A percentile compares a stretch with the other conserved stretches of the same genome.
Conservation (phyloP, 2,888 invertebrate genomes). For the Dexiosoma caninum region DNA sequence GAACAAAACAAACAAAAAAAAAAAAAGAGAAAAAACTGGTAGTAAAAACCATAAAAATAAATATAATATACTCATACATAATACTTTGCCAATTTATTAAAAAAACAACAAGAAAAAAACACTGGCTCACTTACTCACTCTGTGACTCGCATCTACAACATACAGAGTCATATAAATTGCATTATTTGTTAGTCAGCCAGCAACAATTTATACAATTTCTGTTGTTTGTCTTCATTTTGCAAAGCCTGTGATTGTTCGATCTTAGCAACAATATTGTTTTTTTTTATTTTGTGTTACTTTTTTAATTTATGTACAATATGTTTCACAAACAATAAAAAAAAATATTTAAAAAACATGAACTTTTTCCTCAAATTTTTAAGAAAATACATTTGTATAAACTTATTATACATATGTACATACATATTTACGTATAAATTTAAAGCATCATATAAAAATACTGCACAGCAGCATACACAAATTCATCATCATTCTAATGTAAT, state of each 20-base stretch:
- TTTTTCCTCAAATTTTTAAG: not conserved
- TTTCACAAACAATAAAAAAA: not conserved
- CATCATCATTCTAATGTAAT: not conserved
- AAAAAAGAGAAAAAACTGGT: conserved; percentile 30
- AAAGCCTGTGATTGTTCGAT: conserved; percentile 42
- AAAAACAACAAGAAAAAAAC: not conserved
- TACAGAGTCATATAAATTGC: conserved; percentile 38
- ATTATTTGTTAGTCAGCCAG: conserved; percentile 49
- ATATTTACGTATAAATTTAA: not conserved
- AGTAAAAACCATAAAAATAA: conserved; percentile 50
- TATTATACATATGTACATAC: too few relatives aligned
- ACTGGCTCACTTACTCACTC: conserved; percentile 17
- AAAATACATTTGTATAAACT: not conserved
- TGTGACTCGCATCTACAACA: conserved; percentile 13
- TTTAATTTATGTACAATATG: conserved; percentile 1
- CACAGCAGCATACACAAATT: conserved; percentile 19
- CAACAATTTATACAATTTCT: conserved; percentile 32
- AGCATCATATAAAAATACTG: not conserved
- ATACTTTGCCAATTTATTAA: conserved; percentile 36
- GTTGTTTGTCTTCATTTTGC: conserved; percentile 31
- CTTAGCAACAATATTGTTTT: conserved; percentile 28
- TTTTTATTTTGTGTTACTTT: not conserved
- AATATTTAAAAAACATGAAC: not conserved
- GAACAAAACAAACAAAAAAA: not conserved
- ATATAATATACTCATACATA: conserved; percentile 33